A percentile compares a stretch with the other conserved stretches of the same genome.
These are phyloP conservation scores for Hypsopygia costalis DNA, from an alignment of 2,888 invertebrate species.

Conservation along the genomic window DNA sequence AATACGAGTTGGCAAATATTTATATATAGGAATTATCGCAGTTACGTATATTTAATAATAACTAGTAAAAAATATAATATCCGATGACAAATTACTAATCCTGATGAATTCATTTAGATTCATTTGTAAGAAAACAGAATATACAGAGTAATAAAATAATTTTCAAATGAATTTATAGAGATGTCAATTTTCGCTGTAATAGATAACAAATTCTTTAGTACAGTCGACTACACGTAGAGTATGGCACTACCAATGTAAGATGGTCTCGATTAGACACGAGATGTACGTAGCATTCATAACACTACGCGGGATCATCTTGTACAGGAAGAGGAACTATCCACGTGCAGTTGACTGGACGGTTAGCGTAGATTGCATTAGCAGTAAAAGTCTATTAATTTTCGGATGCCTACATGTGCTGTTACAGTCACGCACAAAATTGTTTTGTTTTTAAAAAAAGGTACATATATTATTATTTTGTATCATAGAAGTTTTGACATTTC, in stretches of 20 bases:
- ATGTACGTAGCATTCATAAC: no score
- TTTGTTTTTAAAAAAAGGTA: background rate
- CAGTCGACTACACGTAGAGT: no score
- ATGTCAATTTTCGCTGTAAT: conserved; percentile 32
- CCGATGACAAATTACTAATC: background rate
- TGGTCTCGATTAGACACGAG: no score
- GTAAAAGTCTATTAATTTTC: conserved; percentile 21
- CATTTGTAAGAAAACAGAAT: no score
- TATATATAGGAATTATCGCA: no score
- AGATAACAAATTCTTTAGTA: conserved; percentile 29
- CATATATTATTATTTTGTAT: conserved; percentile 13
- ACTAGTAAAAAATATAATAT: background rate
- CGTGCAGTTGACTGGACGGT: no score
- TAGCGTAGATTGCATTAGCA: conserved; percentile 23
- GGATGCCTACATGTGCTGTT: conserved; percentile 13
- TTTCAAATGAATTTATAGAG: conserved; percentile 25
- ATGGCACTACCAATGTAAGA: no score
- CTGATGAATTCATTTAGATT: background rate
- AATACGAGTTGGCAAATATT: no score
- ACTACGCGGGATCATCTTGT: no score
- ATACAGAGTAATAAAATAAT: conserved; percentile 9
- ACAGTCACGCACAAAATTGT: background rate
- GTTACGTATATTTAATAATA: conserved; percentile 8
- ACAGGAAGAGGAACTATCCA: no score
- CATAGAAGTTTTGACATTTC: no score